Evolutionary conservation across 2,113 vertebrate species (phyloP).

Genomic region (Sebastes schlegelii): DNA sequence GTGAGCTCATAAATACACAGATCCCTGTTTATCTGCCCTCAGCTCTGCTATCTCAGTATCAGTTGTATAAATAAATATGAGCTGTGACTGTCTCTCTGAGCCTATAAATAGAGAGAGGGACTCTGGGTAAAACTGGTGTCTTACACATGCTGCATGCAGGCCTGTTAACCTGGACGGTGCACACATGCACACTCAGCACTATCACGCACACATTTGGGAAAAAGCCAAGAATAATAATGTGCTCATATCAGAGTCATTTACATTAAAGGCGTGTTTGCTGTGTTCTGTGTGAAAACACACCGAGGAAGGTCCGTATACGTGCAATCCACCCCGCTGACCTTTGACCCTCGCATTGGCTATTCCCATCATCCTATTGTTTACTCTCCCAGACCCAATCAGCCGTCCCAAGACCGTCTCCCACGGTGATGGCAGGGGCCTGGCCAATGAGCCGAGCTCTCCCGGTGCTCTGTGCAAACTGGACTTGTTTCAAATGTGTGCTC

Average conservation of each 20-base stretch:
- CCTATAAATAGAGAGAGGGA: constrained; percentile 40
- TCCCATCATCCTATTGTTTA: constrained; percentile 69
- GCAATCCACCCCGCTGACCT: constrained; percentile 50
- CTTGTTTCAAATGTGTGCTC: constrained; percentile 59
- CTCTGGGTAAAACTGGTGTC: background rate
- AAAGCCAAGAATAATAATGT: constrained; percentile 14
- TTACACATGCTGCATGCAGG: constrained; percentile 14
- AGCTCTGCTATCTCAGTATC: constrained; percentile 34
- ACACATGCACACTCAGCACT: constrained; percentile 38
- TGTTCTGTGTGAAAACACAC: constrained; percentile 5
- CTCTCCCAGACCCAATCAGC: constrained; percentile 65
- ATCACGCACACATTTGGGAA: constrained; percentile 16
- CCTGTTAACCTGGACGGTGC: constrained; percentile 25
- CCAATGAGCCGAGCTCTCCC: constrained; percentile 47
- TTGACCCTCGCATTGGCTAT: constrained; percentile 46
- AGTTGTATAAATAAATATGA: constrained; percentile 59
- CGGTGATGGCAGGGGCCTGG: constrained; percentile 36
- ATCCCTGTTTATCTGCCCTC: constrained; percentile 20
- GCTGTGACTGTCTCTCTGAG: constrained; percentile 25
- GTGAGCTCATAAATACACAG: constrained; percentile 38
- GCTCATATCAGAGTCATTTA: constrained; percentile 6
- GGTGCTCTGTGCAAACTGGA: constrained; percentile 65
- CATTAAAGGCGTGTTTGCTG: background rate
- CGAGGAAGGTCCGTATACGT: constrained; percentile 9
- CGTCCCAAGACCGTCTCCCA: constrained; percentile 60